Evolutionary conservation across 2,888 invertebrate species (phyloP), one percentile per base, ranked within the genome.

Genomic region (Volucella inanis): DNA sequence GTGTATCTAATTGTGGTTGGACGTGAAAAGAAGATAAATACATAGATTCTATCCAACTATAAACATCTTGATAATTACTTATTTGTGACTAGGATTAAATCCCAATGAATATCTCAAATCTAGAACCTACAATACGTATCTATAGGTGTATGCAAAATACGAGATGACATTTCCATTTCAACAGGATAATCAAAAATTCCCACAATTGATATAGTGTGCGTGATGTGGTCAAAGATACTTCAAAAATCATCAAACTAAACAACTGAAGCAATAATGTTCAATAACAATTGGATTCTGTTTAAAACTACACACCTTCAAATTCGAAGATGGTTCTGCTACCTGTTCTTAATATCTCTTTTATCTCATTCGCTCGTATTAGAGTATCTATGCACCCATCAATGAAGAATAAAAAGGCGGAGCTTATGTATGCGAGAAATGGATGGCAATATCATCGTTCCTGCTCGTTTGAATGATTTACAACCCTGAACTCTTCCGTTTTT

Each of bases 381-480:
- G 12, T 10, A 45, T 14, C 22, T 43, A 62, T 70, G 39, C 8
- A 14, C 68, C 72, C 50, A 9, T 74, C 85, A 68, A 71, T 64
- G 77, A 80, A 68, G 75, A 8, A 52, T 78, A 0, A 0, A 9
- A 54, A 57, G 79, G 67, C 64, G 70, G 87, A 88, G 78, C 70
- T 68, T 49, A 12, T 6, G 3, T 70, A 43, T 10, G 79, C 9
- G 11, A 80, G 57, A 87, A 87, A 67, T 88, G 39, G 87, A 88
- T 38, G 67, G 77, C 67, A 71, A n/a, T 8, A 88, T 49, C 11
- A n/a, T 1, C 18, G 12, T 18, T 72, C 71, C 81, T 72, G 22
- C 65, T 88, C 81, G 8, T n/a, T n/a, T 88, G 71, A 72, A 87
- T 88, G 88, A 88, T 88, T 88, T 88, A 88, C 88, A 87, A 87